A percentile compares a stretch with the other conserved stretches of the same genome.
Conservation (phyloP, 2,888 invertebrate species). For the Drepana falcataria region DNA sequence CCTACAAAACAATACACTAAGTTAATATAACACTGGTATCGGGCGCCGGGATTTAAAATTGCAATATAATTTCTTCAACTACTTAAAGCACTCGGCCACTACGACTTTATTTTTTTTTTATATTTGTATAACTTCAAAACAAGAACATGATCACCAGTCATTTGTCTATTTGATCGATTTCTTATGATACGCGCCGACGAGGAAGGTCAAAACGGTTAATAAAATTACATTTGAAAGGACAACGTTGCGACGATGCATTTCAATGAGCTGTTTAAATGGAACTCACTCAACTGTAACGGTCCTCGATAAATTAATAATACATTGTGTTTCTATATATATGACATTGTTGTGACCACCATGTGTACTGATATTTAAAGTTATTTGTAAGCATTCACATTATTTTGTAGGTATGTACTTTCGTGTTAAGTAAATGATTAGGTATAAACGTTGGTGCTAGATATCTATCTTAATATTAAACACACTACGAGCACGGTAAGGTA, state of each 20-base stretch:
- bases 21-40: too few relatives aligned
- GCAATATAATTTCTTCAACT: too few relatives aligned
- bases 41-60: too few relatives aligned
- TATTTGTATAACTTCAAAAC: neutral
- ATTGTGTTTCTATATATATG: neutral
- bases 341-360: neutral
- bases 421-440: too few relatives aligned
- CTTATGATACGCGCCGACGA: constrained; percentile 17
- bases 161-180: constrained; percentile 20
- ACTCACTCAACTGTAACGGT: constrained; percentile 1
- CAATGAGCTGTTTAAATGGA: constrained; percentile 1
- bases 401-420: too few relatives aligned
- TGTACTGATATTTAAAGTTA: too few relatives aligned
- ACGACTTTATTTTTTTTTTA: constrained; percentile 8
- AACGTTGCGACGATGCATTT: constrained; percentile 2
- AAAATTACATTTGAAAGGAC: constrained; percentile 11
- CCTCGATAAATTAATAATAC: neutral
- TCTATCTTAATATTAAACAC: too few relatives aligned
- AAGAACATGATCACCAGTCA: constrained; percentile 25
- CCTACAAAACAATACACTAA: too few relatives aligned
- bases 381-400: too few relatives aligned
- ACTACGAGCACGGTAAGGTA: too few relatives aligned
- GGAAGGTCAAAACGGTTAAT: constrained; percentile 10
- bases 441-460: too few relatives aligned
- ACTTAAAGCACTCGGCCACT: too few relatives aligned